Conservation (phyloP, 2,797 vertebrate genomes). For the Pyrrhura leucotis region DNA sequence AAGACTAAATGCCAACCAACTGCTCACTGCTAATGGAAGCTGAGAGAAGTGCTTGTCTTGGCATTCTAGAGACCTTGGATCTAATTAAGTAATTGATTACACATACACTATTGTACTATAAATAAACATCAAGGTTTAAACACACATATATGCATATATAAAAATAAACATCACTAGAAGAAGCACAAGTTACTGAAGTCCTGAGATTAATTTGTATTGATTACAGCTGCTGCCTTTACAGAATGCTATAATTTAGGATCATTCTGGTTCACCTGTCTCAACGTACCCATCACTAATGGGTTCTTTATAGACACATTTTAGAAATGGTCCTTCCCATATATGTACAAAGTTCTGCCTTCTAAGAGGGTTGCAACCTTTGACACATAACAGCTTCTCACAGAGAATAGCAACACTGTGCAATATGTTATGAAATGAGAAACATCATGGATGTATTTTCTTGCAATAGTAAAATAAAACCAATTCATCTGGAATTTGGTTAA, state of each 20-base stretch:
- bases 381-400: not conserved
- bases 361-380: not conserved
- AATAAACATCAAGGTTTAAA: not conserved
- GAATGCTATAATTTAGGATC: not conserved
- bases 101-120: not conserved
- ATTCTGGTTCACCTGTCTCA: not conserved
- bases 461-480: not conserved
- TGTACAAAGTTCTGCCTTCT: not conserved
- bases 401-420: not conserved
- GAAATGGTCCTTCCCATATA: not conserved
- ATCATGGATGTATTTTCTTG: not conserved
- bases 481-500: not conserved
- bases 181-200: not conserved
- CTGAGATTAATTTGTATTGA: not conserved
- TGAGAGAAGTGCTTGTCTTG: not conserved
- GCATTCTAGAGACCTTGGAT: not conserved
- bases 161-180: not conserved
- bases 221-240: not conserved
- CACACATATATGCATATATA: not conserved
- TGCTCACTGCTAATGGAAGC: not conserved
- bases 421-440: not conserved
- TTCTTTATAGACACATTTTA: not conserved
- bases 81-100: not conserved
- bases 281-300: accelerated
- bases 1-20: not conserved